Base-by-base conservation (phyloP, 2,888 invertebrate genomes). In the Melanophora roralis region DNA sequence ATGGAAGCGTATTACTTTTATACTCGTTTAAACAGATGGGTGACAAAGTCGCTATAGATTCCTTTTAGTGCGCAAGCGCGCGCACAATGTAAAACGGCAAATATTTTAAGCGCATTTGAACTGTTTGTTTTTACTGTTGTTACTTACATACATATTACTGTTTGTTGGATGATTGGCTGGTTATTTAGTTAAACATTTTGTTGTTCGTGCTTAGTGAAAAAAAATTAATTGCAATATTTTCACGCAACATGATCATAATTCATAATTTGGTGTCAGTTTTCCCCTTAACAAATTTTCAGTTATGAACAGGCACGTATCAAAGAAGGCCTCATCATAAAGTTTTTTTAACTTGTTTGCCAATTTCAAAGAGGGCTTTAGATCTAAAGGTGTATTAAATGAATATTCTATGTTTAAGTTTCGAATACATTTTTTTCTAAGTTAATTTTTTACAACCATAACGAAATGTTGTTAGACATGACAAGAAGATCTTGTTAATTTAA, bases 161-260 rank as follows among this genome's bases (percentile, higher is more conserved):
- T 59, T 53, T 27, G 40, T 64, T 49, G n/a, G 38, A 27, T 40
- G 74, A 55, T 64, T 72, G 64, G 32, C 57, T 62, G n/a, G 53
- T 55, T 34, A 34, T 45, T 64, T 57, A 4, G 36, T n/a, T 27
- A 21, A 2, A n/a, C n/a, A 4, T 34, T 49, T 45, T 23, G 36
- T 51, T 51, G 36, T 55, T 36, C 62, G 55, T 71, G 71, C 55
- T 76, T 9, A 55, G 27, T 67, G 49, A 21, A 60, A 16, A 23
- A 59, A 75, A 43, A 21, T 36, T 51, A 68, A 60, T 62, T 74
- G 69, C 71, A 76, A 77, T 79, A 82, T 80, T 82, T 79, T 82
- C 82, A 82, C 79, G 82, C 76, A 67, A 79, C 79, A 74, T 47
- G 77, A 82, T 82, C 82, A 80, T 82, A 78, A 80, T 82, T 82